Base-by-base conservation (phyloP, 2,888 invertebrate genomes). In the Spilarctia lutea region DNA sequence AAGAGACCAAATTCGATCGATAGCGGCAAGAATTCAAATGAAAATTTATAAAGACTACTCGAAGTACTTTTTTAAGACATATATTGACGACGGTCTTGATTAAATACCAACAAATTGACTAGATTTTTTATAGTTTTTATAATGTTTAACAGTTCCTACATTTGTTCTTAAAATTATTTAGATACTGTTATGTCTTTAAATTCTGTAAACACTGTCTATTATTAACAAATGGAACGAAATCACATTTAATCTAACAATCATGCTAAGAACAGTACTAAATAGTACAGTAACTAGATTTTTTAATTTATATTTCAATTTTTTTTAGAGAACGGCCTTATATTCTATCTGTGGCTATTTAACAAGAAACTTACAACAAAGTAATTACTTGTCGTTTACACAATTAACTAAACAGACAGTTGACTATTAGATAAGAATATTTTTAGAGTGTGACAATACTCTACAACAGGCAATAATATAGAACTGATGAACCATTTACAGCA, bases 161-260 rank as follows among this genome's bases (percentile, higher is more conserved):
- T 63, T 16, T 63, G 63, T 27, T 30, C 16, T 3, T 63, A 63
- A 27, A 16, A 27, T 27, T 63, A 27, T 60, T 60, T 27, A 27
- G 27, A 27, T 27, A 27, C 60, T 60, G 30, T 16, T 7, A 30
- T 30, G 27, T 8, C 6, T n/a, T 42, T n/a, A 42, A 27, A 71
- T 30, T 30, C 35, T 72, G 27, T 35, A 33, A 30, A 27, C 6
- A 60, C 60, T 52, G 63, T 56, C 33, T 66, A 39, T 68, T 35
- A 20, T 30, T 35, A 24, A 35, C 24, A n/a, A 67, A 24, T 27
- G 56, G 30, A 63, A 56, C 65, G 52, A 72, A 76, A 83, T 85
- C 77, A 83, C 79, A 79, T 81, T 77, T 63, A 66, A 76, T 72
- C 74, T 75, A 78, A 35, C 67, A 75, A 27, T 75, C 65, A 75